These are phyloP conservation scores for Turritopsis rubra DNA, from an alignment of 30 jellyfish, hydroid and myxozoan species.

Conservation along the genomic window DNA sequence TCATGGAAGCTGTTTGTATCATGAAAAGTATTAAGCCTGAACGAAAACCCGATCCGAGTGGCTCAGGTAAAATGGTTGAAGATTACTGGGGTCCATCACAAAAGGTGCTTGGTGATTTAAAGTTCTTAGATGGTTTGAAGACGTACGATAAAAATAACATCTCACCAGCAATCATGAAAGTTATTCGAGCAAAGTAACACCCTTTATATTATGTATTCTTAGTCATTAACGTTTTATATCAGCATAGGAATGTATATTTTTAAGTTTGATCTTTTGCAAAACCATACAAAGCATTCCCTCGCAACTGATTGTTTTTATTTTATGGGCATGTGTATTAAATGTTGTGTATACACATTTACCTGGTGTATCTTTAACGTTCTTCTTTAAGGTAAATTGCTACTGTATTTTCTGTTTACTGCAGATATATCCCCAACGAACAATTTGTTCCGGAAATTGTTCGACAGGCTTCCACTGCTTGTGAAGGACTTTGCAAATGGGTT, in stretches of 20 bases:
- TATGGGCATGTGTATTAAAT: not conserved
- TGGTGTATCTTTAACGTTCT: too few species aligned
- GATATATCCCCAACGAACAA: conserved; percentile 81
- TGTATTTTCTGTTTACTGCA: not conserved
- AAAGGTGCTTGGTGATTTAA: conserved; percentile 78
- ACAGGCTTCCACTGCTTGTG: conserved; percentile 97
- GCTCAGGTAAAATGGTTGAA: conserved; percentile 95
- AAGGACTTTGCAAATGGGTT: conserved; percentile 98
- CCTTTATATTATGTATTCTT: not conserved
- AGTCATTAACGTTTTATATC: not conserved
- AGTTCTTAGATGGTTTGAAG: conserved; percentile 67
- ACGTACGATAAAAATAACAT: conserved; percentile 90
- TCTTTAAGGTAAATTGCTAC: too few species aligned
- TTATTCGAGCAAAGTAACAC: conserved; percentile 77
- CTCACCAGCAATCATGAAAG: conserved; percentile 69
- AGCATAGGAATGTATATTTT: too few species aligned
- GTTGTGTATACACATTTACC: too few species aligned
- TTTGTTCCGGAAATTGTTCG: conserved; percentile 91
- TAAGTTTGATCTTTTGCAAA: too few species aligned
- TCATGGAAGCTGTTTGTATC: conserved; percentile 96
- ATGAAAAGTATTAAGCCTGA: conserved; percentile 95
- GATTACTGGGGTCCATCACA: conserved; percentile 99
- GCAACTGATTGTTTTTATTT: not conserved
- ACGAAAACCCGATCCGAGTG: conserved; percentile 91
- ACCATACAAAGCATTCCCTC: not conserved